Conservation (phyloP, 2,113 vertebrate genomes). For the Prunella fulvescens region DNA sequence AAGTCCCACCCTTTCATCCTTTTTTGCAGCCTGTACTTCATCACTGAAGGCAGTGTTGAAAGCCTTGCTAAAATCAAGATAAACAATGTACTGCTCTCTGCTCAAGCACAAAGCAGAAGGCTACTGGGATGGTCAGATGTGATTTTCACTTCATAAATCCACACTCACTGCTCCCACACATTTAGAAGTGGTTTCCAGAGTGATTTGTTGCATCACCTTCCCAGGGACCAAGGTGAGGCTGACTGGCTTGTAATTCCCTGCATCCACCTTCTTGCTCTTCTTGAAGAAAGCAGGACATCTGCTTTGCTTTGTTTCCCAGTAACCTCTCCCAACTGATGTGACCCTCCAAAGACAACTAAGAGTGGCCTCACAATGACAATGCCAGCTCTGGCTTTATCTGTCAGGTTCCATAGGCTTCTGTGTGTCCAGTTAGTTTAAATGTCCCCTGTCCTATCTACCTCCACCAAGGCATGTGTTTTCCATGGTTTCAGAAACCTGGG, state of each 20-base stretch:
- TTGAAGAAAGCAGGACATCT: not conserved
- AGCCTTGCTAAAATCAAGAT: not conserved
- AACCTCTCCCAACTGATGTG: accelerated
- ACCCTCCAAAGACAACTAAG: not conserved
- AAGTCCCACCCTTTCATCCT: not conserved
- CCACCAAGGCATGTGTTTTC: not conserved
- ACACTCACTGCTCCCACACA: not conserved
- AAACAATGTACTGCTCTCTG: not conserved
- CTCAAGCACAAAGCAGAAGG: not conserved
- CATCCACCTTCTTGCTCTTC: not conserved
- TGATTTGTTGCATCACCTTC: not conserved
- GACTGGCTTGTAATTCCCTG: not conserved
- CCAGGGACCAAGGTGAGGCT: not conserved
- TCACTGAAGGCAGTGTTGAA: not conserved
- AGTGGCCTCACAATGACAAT: not conserved
- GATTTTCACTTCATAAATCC: not conserved
- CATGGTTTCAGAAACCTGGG: not conserved
- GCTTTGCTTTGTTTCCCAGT: not conserved
- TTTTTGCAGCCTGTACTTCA: not conserved
- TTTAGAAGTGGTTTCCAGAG: not conserved
- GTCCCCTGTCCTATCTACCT: not conserved
- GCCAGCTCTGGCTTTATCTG: not conserved
- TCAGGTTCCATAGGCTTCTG: not conserved
- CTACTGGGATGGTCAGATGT: not conserved
- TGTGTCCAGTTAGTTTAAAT: not conserved